Base-by-base conservation (phyloP, 37 sponge, comb jelly and placozoan genomes). In the Oscarella lobularis region DNA sequence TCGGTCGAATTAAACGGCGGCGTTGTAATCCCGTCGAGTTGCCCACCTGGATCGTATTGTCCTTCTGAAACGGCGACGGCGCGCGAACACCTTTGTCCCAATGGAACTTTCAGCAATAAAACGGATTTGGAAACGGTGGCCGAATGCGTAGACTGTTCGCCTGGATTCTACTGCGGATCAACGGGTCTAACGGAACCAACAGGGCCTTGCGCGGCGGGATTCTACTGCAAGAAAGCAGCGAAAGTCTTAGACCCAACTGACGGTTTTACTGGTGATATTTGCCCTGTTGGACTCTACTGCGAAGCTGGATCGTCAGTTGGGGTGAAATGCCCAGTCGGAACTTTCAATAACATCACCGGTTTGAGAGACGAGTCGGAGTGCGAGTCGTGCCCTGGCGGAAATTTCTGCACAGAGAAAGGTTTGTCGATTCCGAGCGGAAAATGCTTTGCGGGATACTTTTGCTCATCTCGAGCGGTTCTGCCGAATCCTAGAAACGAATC, bases 371-470 rank as follows among this genome's bases (percentile, higher is more conserved):
- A 48, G 38, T 3, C 60, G 9, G 60, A 78, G 33, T 80, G 81
- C 38, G n/a, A 38, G 2, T n/a, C 77, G 6, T 80, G 81, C 30
- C 20, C 81, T 39, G 37, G 39, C n/a, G 81, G 81, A 34, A 80
- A 20, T 39, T 80, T 75, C 76, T 80, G 81, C 67, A 67, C 66
- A 1, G 29, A 38, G n/a, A 35, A 67, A 3, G 81, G 81, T 33
- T 75, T 80, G 34, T 40, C 39, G 6, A 32, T 20, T 2, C 31
- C 39, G 30, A 80, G 72, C 20, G 81, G 81, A 29, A 35, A 3
- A 14, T 80, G 81, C 38, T 33, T 1, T 3, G 81, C 81, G 3
- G 81, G 81, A 39, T 80, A 66, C 75, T 80, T 75, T 69, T 80
- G 81, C 39, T 39, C 37, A 35, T 36, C 79, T 5, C 72, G 79